These are phyloP conservation scores for Corythoichthys intestinalis DNA, from an alignment of 2,113 vertebrate species.

Conservation along the genomic window DNA sequence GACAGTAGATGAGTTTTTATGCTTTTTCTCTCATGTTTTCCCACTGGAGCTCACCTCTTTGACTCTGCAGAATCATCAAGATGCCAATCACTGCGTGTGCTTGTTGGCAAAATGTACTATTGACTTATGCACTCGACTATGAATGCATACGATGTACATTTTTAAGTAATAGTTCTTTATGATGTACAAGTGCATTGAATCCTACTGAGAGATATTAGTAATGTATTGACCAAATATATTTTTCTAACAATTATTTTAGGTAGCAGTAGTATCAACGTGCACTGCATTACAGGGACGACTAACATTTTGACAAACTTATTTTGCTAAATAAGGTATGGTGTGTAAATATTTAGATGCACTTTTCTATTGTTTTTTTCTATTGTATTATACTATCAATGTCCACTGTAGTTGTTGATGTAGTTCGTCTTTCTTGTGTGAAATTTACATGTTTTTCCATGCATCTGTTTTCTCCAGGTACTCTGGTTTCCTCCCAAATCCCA, in stretches of 20 bases:
- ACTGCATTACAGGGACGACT: too few species aligned
- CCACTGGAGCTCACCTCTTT: slow-evolving; percentile 12
- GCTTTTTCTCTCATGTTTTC: slow-evolving; percentile 15
- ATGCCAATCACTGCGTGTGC: neutral
- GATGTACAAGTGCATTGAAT: neutral
- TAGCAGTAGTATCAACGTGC: neutral
- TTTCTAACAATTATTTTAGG: neutral
- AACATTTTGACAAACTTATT: neutral
- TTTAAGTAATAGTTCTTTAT: neutral
- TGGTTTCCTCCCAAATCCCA: too few species aligned
- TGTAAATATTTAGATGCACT: neutral
- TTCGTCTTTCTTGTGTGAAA: too few species aligned
- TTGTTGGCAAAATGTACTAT: neutral
- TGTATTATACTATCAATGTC: neutral
- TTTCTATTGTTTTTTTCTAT: neutral
- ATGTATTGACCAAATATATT: neutral
- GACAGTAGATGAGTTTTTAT: slow-evolving; percentile 12
- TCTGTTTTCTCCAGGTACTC: too few species aligned
- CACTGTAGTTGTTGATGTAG: neutral
- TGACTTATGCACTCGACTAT: neutral
- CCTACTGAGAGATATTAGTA: neutral
- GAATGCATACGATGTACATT: neutral
- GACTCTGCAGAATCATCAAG: slow-evolving; percentile 14
- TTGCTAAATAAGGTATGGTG: neutral
- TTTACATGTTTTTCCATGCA: too few species aligned